A percentile compares a stretch with the other conserved stretches of the same genome.
Conservation (phyloP, 2,113 vertebrate genomes). For the Phrynocephalus versicolor region DNA sequence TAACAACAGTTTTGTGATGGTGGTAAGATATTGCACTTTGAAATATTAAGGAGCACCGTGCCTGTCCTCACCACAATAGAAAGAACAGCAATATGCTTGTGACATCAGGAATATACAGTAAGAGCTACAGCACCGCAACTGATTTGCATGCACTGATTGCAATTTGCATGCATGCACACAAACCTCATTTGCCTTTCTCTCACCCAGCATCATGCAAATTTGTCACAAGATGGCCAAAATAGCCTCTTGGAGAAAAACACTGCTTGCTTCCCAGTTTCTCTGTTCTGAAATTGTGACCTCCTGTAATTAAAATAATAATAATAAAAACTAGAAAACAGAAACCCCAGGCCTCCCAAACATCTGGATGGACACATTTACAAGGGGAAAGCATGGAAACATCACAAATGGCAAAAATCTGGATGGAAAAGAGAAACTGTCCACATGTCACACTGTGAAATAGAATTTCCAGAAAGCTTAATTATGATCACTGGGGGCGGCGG, state of each 20-base stretch:
- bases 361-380: too few relatives aligned
- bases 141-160: not conserved
- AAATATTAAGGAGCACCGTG: not conserved
- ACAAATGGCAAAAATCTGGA: not conserved
- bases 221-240: not conserved
- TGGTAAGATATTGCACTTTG: too few relatives aligned
- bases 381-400: too few relatives aligned
- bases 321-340: not conserved
- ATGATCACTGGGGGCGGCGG: too few relatives aligned
- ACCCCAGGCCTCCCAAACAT: too few relatives aligned
- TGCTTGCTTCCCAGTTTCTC: not conserved
- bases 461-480: too few relatives aligned
- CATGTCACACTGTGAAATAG: too few relatives aligned
- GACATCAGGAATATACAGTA: not conserved
- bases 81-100: not conserved
- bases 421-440: not conserved
- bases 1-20: too few relatives aligned
- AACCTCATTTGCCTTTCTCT: not conserved
- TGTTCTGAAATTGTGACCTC: not conserved
- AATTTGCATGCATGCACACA: not conserved
- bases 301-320: too few relatives aligned
- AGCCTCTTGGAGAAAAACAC: not conserved
- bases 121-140: not conserved
- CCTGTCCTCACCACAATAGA: not conserved
- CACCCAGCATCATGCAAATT: not conserved